Conservation (phyloP, 2,888 invertebrate genomes). For the Diabrotica balteata region DNA sequence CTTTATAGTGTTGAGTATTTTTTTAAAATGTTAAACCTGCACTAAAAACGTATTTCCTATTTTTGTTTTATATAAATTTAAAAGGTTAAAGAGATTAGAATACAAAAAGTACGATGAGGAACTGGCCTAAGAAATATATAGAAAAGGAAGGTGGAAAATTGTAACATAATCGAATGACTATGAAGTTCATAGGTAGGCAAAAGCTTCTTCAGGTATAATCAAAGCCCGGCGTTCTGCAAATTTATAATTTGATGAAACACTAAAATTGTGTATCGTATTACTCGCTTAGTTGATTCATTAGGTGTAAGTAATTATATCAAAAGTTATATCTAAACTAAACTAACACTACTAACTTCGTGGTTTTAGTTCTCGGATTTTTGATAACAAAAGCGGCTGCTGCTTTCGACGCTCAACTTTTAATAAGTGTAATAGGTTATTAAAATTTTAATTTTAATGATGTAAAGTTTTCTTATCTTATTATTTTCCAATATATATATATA, state of each 20-base stretch:
- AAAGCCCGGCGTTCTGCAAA: constrained; percentile 27
- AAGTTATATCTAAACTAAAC: constrained; percentile 32
- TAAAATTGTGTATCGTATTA: constrained; percentile 36
- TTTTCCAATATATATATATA: too few relatives aligned
- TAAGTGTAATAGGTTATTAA: neutral
- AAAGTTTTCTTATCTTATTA: too few relatives aligned
- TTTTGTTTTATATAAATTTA: too few relatives aligned
- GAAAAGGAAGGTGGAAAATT: constrained; percentile 25
- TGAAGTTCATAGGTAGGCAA: constrained; percentile 21
- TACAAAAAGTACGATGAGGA: too few relatives aligned
- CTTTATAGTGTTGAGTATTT: too few relatives aligned
- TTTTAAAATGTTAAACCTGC: too few relatives aligned
- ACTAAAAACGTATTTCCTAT: too few relatives aligned
- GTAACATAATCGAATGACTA: constrained; percentile 30
- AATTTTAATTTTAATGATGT: too few relatives aligned
- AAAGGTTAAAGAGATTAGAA: too few relatives aligned
- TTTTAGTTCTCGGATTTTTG: constrained; percentile 22
- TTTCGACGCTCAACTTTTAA: neutral
- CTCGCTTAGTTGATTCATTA: constrained; percentile 34
- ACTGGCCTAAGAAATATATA: constrained; percentile 3
- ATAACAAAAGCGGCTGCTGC: constrained; percentile 7
- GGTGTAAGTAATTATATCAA: constrained; percentile 36
- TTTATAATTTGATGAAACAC: constrained; percentile 36
- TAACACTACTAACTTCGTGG: constrained; percentile 21
- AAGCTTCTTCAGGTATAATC: constrained; percentile 21